These are phyloP conservation scores for Ibidorhyncha struthersii DNA, from an alignment of 2,113 vertebrate genomes.

Conservation along the genomic window DNA sequence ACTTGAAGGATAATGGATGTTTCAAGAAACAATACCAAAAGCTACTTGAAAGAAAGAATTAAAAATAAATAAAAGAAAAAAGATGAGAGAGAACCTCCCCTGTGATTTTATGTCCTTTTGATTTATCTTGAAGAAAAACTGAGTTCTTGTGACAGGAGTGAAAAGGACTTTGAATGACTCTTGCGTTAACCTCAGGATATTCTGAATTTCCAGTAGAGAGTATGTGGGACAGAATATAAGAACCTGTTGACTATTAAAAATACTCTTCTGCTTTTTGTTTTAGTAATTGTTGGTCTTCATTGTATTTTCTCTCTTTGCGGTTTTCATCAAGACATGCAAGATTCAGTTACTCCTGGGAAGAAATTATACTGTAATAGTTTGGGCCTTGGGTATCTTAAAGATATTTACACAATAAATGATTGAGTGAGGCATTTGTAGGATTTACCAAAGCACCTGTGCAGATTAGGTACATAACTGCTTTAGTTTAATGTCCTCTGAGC, in stretches of 20 bases:
- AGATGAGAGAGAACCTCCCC: background rate
- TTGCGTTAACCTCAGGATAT: background rate
- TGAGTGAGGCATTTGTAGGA: background rate
- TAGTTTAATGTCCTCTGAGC: background rate
- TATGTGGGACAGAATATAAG: background rate
- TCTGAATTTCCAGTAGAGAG: background rate
- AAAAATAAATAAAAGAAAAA: slow-evolving; percentile 12
- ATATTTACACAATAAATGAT: background rate
- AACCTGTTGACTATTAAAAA: background rate
- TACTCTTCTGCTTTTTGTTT: background rate
- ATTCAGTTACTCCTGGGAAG: background rate
- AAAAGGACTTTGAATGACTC: background rate
- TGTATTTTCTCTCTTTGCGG: background rate
- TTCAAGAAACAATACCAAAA: background rate
- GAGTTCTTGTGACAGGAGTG: background rate
- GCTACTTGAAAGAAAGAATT: background rate
- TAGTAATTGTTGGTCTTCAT: fast-evolving
- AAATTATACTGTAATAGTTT: background rate
- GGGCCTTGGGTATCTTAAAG: background rate
- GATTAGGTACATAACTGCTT: background rate
- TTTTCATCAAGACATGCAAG: background rate
- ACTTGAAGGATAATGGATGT: background rate
- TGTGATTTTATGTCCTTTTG: background rate
- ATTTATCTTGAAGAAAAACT: background rate
- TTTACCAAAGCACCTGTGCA: background rate